Base-by-base conservation (phyloP, 2,797 vertebrate genomes). In the Austrolebias charrua region DNA sequence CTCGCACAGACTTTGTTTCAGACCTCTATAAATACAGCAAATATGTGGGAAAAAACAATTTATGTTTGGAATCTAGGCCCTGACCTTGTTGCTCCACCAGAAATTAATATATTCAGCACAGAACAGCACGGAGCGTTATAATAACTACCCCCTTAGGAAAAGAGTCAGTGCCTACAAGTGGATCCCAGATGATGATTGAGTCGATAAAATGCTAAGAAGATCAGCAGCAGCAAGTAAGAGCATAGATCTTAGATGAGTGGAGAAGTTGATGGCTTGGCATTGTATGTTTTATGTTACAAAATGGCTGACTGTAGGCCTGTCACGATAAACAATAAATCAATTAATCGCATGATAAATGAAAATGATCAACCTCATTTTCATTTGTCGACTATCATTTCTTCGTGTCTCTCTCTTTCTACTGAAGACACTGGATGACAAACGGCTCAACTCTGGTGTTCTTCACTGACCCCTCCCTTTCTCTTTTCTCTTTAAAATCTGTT, bases 41-140 rank as follows among this genome's bases (percentile, higher is more conserved):
- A 43, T 12, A 64, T 8, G 7, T 63, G 54, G 38, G 66, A 60
- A 3, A 38, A 42, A 24, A 1, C 24, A 24, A 61, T 76, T 54
- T 43, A 63, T 63, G 62, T 56, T 61, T 54, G 33, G 20, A 59
- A 42, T 35, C 47, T 16, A 56, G 15, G 33, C 33, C 18, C 18
- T 57, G 60, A 64, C 18, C 51, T 46, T 5, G 51, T 49, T 59
- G 46, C 24, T 51, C 58, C 62, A 46, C 48, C 57, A 45, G 57
- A 54, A 56, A 63, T 55, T 19, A 55, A 46, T 45, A 33, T 24
- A 33, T 49, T 60, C 28, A 56, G 18, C 28, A 44, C 7, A 43
- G 42, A 38, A 19, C 48, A 20, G 15, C 11, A 13, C 18, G 48
- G 40, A 35, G 9, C 11, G 18, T 1, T 46, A 40, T 20, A 42